Evolutionary conservation across 2,888 invertebrate species (phyloP), one percentile per base, ranked within the genome.

Genomic region (Priocnemis perturbator): DNA sequence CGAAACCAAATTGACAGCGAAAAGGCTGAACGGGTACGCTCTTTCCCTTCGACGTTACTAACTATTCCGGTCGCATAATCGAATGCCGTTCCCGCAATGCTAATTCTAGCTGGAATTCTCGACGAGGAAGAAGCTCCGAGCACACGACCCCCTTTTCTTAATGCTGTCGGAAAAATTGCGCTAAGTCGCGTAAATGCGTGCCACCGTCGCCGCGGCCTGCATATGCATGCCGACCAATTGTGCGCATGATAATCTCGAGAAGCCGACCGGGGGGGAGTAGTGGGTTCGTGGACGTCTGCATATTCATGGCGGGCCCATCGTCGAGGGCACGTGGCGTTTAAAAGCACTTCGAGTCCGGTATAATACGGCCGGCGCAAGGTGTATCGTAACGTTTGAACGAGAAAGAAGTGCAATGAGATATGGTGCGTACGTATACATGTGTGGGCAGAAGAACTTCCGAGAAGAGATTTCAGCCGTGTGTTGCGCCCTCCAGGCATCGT

Each of bases 291-390:
- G 50, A 23, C 53, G 62, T 15, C 52, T 73, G 64, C 65, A 60
- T 73, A 73, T 76, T 72, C 76, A 61, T 73, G 11, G 48, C 3
- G 7, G 48, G 23, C 11, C 53, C 53, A 11, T 19, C 50, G 50
- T 17, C 47, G 44, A 20, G 57, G 64, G 65, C 67, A 69, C 71
- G 77, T 77, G 80, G 60, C 70, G 57, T 58, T 77, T 71, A 53
- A 76, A 76, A 66, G 72, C 73, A 63, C 66, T 70, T 48, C 19
- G 37, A 14, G 26, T 9, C 44, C 58, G 64, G 64, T 47, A 17
- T 47, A 26, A 55, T 30, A 3, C 44, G 70, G 11, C 45, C 26
- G 4, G 53, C 47, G 23, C 50, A 55, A 68, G 47, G 65, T 59
- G 67, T 57, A 67, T 50, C 59, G 30, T 62, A 60, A 65, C 15